Evolutionary conservation across 2,888 invertebrate species (phyloP).

Genomic region (Crematogaster levior): DNA sequence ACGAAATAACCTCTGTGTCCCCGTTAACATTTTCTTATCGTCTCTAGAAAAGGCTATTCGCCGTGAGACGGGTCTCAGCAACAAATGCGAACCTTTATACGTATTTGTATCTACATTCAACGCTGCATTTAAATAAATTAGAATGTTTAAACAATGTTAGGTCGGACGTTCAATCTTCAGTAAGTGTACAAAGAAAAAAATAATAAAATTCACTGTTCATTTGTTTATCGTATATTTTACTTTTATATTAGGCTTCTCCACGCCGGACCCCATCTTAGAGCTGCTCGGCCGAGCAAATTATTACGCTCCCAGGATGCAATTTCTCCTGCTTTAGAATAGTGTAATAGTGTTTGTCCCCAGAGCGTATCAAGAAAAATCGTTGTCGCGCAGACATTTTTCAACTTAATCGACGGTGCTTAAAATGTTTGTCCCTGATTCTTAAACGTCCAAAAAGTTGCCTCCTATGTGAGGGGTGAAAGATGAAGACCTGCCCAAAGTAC

Average conservation of each 20-base stretch:
- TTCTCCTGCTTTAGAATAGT: slow-evolving; percentile 57
- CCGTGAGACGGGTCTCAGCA: neutral
- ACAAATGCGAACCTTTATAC: neutral
- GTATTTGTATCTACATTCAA: neutral
- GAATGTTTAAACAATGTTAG: neutral
- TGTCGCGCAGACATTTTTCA: slow-evolving; percentile 27
- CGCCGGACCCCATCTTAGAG: slow-evolving; percentile 59
- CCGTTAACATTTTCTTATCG: slow-evolving; percentile 77
- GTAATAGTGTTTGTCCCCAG: slow-evolving; percentile 49
- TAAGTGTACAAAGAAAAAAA: neutral
- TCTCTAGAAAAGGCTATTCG: slow-evolving; percentile 1
- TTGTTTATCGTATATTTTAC: neutral
- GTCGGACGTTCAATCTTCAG: neutral
- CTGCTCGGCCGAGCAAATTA: slow-evolving; percentile 72
- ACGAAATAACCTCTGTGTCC: slow-evolving; percentile 73
- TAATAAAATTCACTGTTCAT: neutral
- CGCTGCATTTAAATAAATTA: neutral
- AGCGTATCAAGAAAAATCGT: slow-evolving; percentile 57
- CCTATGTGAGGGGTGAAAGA: neutral
- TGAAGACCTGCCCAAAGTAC: neutral
- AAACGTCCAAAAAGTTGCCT: slow-evolving; percentile 6
- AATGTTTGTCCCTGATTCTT: slow-evolving; percentile 11
- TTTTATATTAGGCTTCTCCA: slow-evolving; percentile 58
- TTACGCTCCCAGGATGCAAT: slow-evolving; percentile 70
- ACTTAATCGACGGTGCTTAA: slow-evolving; percentile 35